Base-by-base conservation (phyloP, 2,888 invertebrate genomes). In the Zelleria hepariella region DNA sequence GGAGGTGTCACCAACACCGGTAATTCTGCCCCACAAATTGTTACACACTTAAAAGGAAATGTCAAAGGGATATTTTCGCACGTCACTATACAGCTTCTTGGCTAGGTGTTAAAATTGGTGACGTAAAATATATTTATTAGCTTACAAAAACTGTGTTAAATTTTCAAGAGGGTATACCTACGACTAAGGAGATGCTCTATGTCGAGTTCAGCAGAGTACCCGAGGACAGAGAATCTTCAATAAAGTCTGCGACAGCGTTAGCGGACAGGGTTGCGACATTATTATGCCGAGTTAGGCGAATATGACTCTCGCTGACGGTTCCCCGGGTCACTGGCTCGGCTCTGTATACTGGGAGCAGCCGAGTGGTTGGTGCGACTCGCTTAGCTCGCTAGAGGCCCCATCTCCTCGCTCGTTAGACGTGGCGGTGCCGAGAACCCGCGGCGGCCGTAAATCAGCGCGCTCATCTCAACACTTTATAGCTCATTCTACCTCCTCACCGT, bases 21-120 rank as follows among this genome's bases (percentile, higher is more conserved):
- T 77, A 82, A 83, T 86, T 84, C 84, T 69, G 72, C 73, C 70
- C 75, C 79, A 82, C 82, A 82, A 82, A 85, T 76, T 81, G 51
- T 51, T 51, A 15, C 51, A 51, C 23, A 51, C 10, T 20, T 42
- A 15, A 15, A 42, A 42, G 32, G 32, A 42, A 21, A 49, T 49
- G 49, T 49, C 49, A 49, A 5, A 20, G 18, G 49, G 21, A 49
- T 2, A 21, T 21, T 20, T 49, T 20, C 21, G 49, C 49, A 49
- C 48, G 10, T 48, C 48, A n/a, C 21, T 18, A 49, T 7, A 42
- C 10, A 3, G 32, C 32, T 15, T 42, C 32, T 32, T 32, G 32
- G 32, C 5, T 7, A 32, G 10, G 5, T 32, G 10, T 10, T 10
- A 5, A 32, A 32, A 7, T 32, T 7, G 10, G 10, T 32, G 10